Conservation (phyloP, 1,140 invertebrate genomes). For the Vanessa tameamea region DNA sequence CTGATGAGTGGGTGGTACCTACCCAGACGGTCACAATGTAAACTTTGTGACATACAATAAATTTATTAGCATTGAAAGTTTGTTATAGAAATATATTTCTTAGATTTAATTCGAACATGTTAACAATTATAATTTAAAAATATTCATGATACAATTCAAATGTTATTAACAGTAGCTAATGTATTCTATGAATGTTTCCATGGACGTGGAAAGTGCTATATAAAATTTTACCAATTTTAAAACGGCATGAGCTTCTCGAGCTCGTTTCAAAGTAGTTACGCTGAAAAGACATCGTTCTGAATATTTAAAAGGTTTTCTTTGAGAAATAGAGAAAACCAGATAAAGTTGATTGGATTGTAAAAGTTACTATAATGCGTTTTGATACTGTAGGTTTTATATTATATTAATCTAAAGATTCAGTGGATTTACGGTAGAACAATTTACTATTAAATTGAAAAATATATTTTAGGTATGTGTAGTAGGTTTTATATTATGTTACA, state of each 20-base stretch:
- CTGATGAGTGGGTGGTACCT: too few relatives aligned
- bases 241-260: not conserved
- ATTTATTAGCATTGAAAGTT: too few relatives aligned
- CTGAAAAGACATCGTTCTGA: constrained; percentile 9
- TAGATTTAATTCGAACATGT: too few relatives aligned
- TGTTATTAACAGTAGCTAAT: not conserved
- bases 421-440: too few relatives aligned
- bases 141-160: not conserved
- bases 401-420: too few relatives aligned
- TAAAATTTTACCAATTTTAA: constrained; percentile 3
- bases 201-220: not conserved
- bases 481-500: too few relatives aligned
- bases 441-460: too few relatives aligned
- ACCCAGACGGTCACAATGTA: too few relatives aligned
- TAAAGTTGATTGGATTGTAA: constrained; percentile 5
- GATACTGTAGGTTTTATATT: constrained; percentile 1
- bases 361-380: constrained; percentile 3
- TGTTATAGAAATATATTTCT: too few relatives aligned
- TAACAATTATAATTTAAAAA: not conserved
- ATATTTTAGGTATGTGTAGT: too few relatives aligned
- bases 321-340: constrained; percentile 5
- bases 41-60: too few relatives aligned
- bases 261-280: not conserved
- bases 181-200: not conserved
- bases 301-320: constrained; percentile 19